These are phyloP conservation scores for Drosophila tani DNA, from an alignment of 1,140 invertebrate genomes.

Conservation along the genomic window DNA sequence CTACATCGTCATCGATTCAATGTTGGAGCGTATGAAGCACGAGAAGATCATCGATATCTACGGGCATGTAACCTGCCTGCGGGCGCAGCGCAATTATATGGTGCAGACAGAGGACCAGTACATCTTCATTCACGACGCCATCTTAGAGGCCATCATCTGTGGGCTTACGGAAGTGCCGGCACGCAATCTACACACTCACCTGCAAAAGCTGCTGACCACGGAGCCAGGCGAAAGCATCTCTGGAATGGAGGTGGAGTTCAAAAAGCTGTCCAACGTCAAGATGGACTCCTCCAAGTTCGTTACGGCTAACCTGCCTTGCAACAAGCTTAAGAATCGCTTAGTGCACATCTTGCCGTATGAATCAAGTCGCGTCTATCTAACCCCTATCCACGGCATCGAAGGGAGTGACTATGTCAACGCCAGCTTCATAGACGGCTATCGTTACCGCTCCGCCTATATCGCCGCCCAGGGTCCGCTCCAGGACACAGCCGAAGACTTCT, in stretches of 20 bases:
- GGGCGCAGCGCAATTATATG: slow-evolving; percentile 99
- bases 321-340: slow-evolving; percentile 99
- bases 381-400: slow-evolving; percentile 95
- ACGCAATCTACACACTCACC: slow-evolving; percentile 95
- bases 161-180: slow-evolving; percentile 97
- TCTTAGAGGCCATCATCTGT: slow-evolving; percentile 97
- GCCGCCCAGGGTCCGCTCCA: slow-evolving; percentile 98
- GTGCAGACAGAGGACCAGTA: slow-evolving; percentile 99
- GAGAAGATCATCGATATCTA: slow-evolving; percentile 99
- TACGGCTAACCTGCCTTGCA: slow-evolving; percentile 97
- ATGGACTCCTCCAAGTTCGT: slow-evolving; percentile 97
- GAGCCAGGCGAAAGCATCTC: slow-evolving; percentile 94
- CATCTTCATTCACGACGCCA: slow-evolving; percentile 99
- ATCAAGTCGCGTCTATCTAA: slow-evolving; percentile 96
- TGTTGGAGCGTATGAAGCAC: slow-evolving; percentile 96
- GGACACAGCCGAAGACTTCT: slow-evolving; percentile 99
- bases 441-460: slow-evolving; percentile 97
- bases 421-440: slow-evolving; percentile 98
- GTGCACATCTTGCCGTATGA: slow-evolving; percentile 99
- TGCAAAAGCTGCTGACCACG: slow-evolving; percentile 95
- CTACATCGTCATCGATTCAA: slow-evolving; percentile 99
- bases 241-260: slow-evolving; percentile 99
- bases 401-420: slow-evolving; percentile 99
- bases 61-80: slow-evolving; percentile 98
- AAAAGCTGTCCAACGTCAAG: slow-evolving; percentile 97